Percentiles rank a stretch among this genome's conserved stretches.
These are phyloP conservation scores for Drosophila busckii DNA, from an alignment of 1,140 invertebrate species.

Conservation along the genomic window DNA sequence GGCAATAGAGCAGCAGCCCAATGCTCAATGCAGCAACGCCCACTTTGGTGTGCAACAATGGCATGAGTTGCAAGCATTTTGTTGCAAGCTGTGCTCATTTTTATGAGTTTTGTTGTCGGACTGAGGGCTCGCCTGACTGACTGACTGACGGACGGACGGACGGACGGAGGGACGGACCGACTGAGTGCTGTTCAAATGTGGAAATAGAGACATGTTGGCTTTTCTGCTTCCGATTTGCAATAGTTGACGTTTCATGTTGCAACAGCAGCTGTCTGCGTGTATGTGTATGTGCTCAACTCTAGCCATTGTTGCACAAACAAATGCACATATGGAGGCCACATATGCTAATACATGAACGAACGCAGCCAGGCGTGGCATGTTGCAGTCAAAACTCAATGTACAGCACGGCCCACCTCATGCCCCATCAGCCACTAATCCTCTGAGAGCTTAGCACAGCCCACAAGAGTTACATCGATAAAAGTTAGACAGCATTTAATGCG, in stretches of 20 bases:
- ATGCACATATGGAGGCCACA: slow-evolving; percentile 41
- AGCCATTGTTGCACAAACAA: slow-evolving; percentile 54
- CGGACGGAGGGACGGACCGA: slow-evolving; percentile 10
- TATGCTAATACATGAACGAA: slow-evolving; percentile 65
- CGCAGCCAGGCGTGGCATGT: slow-evolving; percentile 49
- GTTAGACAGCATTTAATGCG: slow-evolving; percentile 14
- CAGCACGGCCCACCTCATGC: not conserved
- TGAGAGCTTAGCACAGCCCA: slow-evolving; percentile 11
- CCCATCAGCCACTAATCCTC: slow-evolving; percentile 34
- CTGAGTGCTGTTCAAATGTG: slow-evolving; percentile 53
- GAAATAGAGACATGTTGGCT: slow-evolving; percentile 76
- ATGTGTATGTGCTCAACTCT: slow-evolving; percentile 19
- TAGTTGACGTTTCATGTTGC: slow-evolving; percentile 45
- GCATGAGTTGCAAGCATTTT: slow-evolving; percentile 58
- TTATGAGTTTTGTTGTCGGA: slow-evolving; percentile 38
- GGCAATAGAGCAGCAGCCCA: not conserved
- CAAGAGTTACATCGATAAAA: slow-evolving; percentile 22
- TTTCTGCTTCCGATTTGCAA: slow-evolving; percentile 67
- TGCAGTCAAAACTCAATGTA: slow-evolving; percentile 9
- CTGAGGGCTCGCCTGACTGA: no score
- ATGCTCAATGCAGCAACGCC: slow-evolving; percentile 8
- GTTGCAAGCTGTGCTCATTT: slow-evolving; percentile 63
- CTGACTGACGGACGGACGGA: slow-evolving; percentile 24
- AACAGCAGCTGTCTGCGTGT: slow-evolving; percentile 8
- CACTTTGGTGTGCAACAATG: slow-evolving; percentile 10